These are phyloP conservation scores for Excalfactoria chinensis DNA, from an alignment of 2,113 vertebrate genomes.

Conservation along the genomic window DNA sequence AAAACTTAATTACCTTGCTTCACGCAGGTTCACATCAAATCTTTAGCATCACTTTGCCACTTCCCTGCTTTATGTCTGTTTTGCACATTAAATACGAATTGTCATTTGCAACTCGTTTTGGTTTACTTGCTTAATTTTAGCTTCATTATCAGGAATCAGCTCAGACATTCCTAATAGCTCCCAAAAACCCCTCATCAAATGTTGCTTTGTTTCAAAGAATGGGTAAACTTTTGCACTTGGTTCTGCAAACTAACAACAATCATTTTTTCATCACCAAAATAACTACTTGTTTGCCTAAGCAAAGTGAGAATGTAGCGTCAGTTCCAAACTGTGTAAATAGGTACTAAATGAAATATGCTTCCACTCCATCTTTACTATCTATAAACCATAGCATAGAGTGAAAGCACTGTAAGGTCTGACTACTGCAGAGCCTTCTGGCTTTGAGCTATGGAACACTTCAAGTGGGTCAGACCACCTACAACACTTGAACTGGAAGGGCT, in stretches of 20 bases:
- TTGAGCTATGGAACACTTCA: not conserved
- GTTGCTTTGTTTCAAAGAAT: not conserved
- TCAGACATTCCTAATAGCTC: constrained; percentile 29
- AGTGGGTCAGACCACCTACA: not conserved
- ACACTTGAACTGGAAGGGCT: not conserved
- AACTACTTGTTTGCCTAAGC: not conserved
- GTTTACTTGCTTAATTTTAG: constrained; percentile 37
- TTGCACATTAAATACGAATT: constrained; percentile 5
- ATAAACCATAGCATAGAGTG: not conserved
- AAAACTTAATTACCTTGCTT: constrained; percentile 43
- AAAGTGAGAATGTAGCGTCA: not conserved
- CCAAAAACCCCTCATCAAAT: not conserved
- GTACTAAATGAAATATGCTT: not conserved
- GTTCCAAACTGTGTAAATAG: not conserved
- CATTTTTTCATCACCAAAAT: not conserved
- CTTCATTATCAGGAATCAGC: not conserved
- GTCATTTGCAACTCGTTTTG: constrained; percentile 28
- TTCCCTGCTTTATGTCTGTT: constrained; percentile 34
- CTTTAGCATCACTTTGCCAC: constrained; percentile 15
- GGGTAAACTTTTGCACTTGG: not conserved
- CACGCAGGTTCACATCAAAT: constrained; percentile 32
- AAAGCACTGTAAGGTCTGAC: not conserved
- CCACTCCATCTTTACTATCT: not conserved
- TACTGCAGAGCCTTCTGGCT: not conserved
- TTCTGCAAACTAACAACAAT: not conserved